Evolutionary conservation across 2,113 vertebrate genomes (phyloP), one percentile per base, ranked within the genome.

Genomic region (Noctilio leporinus): DNA sequence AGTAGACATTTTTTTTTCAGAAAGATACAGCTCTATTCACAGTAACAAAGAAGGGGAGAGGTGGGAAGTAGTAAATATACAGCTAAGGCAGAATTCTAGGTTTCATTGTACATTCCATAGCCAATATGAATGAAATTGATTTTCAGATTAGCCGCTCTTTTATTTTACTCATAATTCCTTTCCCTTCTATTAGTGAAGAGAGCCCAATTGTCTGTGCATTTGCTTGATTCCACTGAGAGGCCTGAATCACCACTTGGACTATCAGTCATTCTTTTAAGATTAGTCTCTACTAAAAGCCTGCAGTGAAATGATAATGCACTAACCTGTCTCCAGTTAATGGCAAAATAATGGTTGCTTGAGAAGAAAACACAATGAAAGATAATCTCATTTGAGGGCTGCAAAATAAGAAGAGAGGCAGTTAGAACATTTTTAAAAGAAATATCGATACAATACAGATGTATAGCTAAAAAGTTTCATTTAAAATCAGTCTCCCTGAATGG

Each of bases 301-400:
- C 30, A 67, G 38, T 88, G 86, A 97, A 62, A 97, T 89, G 96
- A 92, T 93, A 93, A 95, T 85, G 89, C 92, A 98, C 97, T 96
- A 97, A 99, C 99, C 99, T 99, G 98, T 99, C 98, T 98, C 99
- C 99, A 30, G 99, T 99, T 94, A 99, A 98, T 40, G 99, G 98
- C 96, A 99, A 97, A 93, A 99, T 98, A 91, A 99, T 92, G 0
- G 96, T 97, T 7, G 99, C 99, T 96, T 95, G 97, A 45, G 98
- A 97, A 22, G 99, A 99, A 98, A 99, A 99, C 51, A 99, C 99
- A 51, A 99, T 99, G 95, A 99, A 99, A 0, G 99, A 99, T 38
- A 99, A 97, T 96, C 99, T 99, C 99, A 99, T 99, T 59, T 98
- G 98, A 53, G 99, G 99, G 98, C 99, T 99, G 98, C 89, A 96